A percentile compares a stretch with the other conserved stretches of the same genome.
Evolutionary conservation across 2,888 invertebrate genomes (phyloP).

Genomic region (Drosophila prostipennis): DNA sequence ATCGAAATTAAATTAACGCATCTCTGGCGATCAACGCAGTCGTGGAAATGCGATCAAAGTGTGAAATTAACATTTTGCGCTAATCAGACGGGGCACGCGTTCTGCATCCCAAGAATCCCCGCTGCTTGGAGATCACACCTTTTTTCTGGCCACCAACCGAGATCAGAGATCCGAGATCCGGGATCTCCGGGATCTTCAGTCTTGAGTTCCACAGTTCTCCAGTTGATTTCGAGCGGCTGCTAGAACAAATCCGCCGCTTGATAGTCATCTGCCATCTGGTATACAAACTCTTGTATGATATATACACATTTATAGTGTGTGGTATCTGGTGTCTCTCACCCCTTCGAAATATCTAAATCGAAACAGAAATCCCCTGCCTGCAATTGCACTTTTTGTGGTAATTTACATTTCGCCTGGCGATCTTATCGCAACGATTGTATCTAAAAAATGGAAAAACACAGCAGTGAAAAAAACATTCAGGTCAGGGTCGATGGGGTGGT

Average conservation of each 20-base stretch:
- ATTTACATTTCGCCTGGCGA: conserved; percentile 61
- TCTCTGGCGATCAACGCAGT: conserved; percentile 42
- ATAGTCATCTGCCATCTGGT: conserved; percentile 61
- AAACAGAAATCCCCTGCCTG: conserved; percentile 1
- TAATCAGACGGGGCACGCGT: conserved; percentile 76
- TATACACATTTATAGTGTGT: not conserved
- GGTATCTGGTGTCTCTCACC: conserved; percentile 6
- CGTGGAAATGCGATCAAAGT: conserved; percentile 77
- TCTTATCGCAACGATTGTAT: conserved; percentile 56
- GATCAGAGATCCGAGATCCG: conserved; percentile 6
- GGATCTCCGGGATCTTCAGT: not conserved
- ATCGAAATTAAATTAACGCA: conserved; percentile 79
- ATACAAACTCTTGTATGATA: not conserved
- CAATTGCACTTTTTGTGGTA: conserved; percentile 71
- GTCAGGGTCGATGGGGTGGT: conserved; percentile 1
- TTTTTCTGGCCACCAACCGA: conserved; percentile 40
- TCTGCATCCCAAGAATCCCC: conserved; percentile 21
- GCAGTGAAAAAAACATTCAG: conserved; percentile 3
- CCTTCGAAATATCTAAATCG: not conserved
- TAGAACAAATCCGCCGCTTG: conserved; percentile 60
- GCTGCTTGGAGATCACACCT: conserved; percentile 23
- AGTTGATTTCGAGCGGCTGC: conserved; percentile 45
- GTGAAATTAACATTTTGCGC: conserved; percentile 81
- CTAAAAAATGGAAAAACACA: conserved; percentile 4
- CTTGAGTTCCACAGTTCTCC: not conserved